Conservation (phyloP, 2,888 invertebrate species). For the Tigriopus californicus region DNA sequence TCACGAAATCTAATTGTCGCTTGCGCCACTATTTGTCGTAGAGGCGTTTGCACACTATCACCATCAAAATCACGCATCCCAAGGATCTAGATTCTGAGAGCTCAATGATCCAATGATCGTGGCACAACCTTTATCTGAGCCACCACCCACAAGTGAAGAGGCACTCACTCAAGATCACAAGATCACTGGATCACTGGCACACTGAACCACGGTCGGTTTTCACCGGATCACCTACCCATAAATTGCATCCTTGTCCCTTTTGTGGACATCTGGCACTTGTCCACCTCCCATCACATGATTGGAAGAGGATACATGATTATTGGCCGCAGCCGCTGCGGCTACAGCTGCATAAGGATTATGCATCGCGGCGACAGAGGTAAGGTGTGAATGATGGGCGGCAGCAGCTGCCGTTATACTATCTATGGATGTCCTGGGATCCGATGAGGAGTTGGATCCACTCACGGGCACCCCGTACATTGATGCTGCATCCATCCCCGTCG, state of each 20-base stretch:
- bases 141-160: no score
- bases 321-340: slow-evolving; percentile 25
- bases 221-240: slow-evolving; percentile 65
- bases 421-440: slow-evolving; percentile 7
- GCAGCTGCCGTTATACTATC: slow-evolving; percentile 6
- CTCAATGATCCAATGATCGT: no score
- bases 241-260: slow-evolving; percentile 94
- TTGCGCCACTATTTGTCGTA: no score
- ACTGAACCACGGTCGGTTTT: background rate
- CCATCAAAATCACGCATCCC: no score
- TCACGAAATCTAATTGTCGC: no score
- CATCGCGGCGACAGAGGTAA: slow-evolving; percentile 31
- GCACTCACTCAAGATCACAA: no score
- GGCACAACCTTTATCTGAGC: no score
- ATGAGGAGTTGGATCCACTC: no score
- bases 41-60: no score
- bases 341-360: slow-evolving; percentile 55
- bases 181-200: no score
- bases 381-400: slow-evolving; percentile 13
- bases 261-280: slow-evolving; percentile 68
- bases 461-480: background rate
- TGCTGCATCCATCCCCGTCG: slow-evolving; percentile 11
- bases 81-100: no score
- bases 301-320: slow-evolving; percentile 11
- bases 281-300: slow-evolving; percentile 32